These are phyloP conservation scores for Eublepharis macularius DNA, from an alignment of 2,113 vertebrate species.

Conservation along the genomic window DNA sequence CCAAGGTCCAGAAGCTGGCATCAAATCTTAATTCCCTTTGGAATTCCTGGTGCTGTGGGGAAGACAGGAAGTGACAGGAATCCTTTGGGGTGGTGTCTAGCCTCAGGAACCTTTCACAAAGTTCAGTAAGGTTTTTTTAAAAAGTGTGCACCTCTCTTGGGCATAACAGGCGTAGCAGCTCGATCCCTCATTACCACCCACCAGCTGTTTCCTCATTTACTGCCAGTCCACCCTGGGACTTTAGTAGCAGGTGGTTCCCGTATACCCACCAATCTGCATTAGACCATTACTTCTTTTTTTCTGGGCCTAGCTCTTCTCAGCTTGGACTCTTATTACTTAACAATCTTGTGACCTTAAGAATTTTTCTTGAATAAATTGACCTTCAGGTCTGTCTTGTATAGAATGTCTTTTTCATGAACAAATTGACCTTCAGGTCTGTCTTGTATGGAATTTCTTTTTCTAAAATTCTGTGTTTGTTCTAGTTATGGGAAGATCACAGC, in stretches of 20 bases:
- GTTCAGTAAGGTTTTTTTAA: not conserved
- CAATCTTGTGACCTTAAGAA: not conserved
- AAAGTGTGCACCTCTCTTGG: not conserved
- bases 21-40: too few species aligned
- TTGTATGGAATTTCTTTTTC: not conserved
- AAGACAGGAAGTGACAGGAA: too few species aligned
- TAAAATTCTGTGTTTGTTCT: not conserved
- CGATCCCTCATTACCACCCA: not conserved
- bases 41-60: too few species aligned
- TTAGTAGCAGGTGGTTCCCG: not conserved
- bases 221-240: not conserved
- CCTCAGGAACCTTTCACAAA: not conserved
- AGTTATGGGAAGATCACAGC: not conserved
- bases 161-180: not conserved
- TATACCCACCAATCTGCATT: not conserved
- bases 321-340: not conserved
- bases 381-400: not conserved
- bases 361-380: not conserved
- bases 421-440: not conserved
- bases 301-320: too few species aligned
- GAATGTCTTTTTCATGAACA: not conserved
- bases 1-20: too few species aligned
- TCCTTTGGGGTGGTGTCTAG: too few species aligned
- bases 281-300: not conserved
- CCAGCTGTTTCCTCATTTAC: not conserved